A percentile compares a stretch with the other conserved stretches of the same genome.
These are phyloP conservation scores for Azemiops feae DNA, from an alignment of 2,113 vertebrate genomes.

Conservation along the genomic window DNA sequence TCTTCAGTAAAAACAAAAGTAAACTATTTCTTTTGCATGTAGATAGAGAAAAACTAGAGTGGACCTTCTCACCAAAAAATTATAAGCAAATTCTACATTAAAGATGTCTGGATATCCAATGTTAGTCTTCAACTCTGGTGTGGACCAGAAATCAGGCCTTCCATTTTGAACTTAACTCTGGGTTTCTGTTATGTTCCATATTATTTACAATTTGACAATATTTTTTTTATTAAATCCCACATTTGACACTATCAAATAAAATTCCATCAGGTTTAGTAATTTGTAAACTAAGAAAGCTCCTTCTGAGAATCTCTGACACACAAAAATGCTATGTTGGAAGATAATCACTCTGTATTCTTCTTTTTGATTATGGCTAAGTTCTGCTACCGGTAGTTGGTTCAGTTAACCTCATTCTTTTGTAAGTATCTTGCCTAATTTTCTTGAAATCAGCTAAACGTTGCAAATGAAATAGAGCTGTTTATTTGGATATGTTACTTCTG, in stretches of 20 bases:
- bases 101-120: background rate
- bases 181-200: background rate
- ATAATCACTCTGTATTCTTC: background rate
- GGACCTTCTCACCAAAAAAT: background rate
- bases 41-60: background rate
- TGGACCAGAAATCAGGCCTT: background rate
- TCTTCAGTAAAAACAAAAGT: background rate
- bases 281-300: background rate
- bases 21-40: background rate
- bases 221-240: background rate
- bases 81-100: background rate
- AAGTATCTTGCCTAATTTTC: background rate
- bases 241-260: background rate
- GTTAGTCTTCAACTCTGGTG: background rate
- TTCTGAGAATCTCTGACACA: background rate
- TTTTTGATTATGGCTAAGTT: background rate
- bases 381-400: background rate
- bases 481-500: background rate
- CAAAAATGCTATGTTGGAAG: background rate
- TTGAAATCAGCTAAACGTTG: background rate
- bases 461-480: background rate
- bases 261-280: background rate
- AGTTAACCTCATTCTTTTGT: background rate
- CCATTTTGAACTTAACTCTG: background rate
- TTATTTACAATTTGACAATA: background rate